Evolutionary conservation across 2,113 vertebrate genomes (phyloP), one percentile per base, ranked within the genome.

Genomic region (Microtus ochrogaster): DNA sequence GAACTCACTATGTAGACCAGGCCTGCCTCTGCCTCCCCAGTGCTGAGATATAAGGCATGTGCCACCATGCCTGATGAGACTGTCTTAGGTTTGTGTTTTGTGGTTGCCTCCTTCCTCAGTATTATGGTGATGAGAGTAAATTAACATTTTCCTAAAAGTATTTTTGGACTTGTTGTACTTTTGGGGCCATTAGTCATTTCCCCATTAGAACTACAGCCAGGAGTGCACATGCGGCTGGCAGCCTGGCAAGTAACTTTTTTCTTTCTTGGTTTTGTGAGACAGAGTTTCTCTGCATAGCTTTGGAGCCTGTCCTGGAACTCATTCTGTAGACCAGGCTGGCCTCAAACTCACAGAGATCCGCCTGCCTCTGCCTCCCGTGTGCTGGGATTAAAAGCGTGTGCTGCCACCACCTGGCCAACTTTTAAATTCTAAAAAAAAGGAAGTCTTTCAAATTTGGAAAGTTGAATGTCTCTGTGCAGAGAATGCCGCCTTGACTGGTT

Each of bases 131-230:
- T 83, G 49, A 87, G n/a, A 91, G 44, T 84, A 79, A 84, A 85
- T 92, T 76, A 77, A 96, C 91, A 92, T 96, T 72, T 41, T 77
- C 90, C 94, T 77, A 77, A 85, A 91, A 49, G 44, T 33, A 19
- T 90, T 83, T 73, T 79, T 96, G 76, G 47, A 79, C 78, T 95
- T 90, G 68, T 95, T 90, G 68, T 52, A 65, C 76, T 52, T 92
- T 89, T 77, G 66, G 66, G 19, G 85, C 58, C 28, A 73, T 91
- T 89, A 72, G 94, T 30, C 17, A 21, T 82, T 82, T 96, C 44
- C 41, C 90, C 30, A 78, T 94, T 91, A 88, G 72, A 88, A 33
- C 61, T 16, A 41, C 52, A 89, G 36, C 84, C 90, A 26, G 33
- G 1, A 79, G 70, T 70, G 70, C 11, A 10, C 30, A 1, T 44